These are phyloP conservation scores for Oscheius sp. DNA, from an alignment of 2,888 invertebrate species.

Conservation along the genomic window DNA sequence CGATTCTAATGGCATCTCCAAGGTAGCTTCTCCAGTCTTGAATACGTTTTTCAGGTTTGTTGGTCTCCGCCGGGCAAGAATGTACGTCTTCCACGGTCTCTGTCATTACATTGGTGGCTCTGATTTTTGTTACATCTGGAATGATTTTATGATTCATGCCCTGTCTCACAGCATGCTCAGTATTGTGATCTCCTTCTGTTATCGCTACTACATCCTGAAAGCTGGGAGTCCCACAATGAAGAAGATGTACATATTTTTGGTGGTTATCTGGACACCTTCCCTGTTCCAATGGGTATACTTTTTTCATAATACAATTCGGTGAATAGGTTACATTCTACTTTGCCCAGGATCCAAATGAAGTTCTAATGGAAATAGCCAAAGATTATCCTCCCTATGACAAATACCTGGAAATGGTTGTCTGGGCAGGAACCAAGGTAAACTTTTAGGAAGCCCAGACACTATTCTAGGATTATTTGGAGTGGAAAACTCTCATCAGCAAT, in stretches of 20 bases:
- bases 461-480: too few species aligned
- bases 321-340: neutral
- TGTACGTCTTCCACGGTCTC: conserved; percentile 1
- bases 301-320: too few species aligned
- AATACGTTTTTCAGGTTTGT: neutral
- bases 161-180: conserved; percentile 1
- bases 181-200: neutral
- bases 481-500: too few species aligned
- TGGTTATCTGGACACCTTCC: neutral
- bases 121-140: neutral
- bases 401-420: too few species aligned
- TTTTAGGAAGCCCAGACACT: too few species aligned
- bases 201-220: neutral
- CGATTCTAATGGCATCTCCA: neutral
- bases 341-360: neutral
- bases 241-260: neutral
- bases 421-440: too few species aligned
- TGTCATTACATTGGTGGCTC: neutral
- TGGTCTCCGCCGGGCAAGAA: neutral
- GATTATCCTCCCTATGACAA: too few species aligned
- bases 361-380: neutral
- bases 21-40: neutral
- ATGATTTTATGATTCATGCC: conserved; percentile 1
- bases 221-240: neutral
- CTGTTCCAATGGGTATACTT: conserved; percentile 1